Conservation (phyloP, 2,797 vertebrate genomes). For the Gadopsis marmoratus region DNA sequence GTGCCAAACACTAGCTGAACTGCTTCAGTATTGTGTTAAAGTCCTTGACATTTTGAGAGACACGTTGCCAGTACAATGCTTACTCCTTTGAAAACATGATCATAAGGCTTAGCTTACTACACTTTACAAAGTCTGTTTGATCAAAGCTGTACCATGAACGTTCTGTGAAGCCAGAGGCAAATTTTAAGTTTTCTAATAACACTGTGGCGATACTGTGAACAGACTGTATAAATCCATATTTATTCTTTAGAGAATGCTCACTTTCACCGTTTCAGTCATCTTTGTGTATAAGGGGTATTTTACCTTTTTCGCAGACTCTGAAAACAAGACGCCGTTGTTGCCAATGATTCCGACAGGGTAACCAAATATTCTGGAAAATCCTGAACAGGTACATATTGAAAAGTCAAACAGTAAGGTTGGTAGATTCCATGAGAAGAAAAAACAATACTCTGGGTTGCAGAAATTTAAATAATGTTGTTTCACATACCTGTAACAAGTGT, state of each 20-base stretch:
- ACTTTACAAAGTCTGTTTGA: constrained; percentile 5
- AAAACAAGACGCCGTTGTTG: constrained; percentile 98
- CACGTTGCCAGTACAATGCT: constrained; percentile 20
- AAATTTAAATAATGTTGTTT: constrained; percentile 4
- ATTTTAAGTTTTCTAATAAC: background rate
- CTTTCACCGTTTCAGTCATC: background rate
- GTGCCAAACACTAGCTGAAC: constrained; percentile 25
- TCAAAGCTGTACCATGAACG: background rate
- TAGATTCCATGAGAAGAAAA: background rate
- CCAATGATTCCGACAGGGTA: constrained; percentile 98
- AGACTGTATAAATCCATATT: background rate
- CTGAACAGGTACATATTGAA: constrained; percentile 72
- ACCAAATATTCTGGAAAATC: constrained; percentile 96
- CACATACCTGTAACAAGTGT: constrained; percentile 94
- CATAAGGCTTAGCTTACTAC: constrained; percentile 6
- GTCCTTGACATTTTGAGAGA: constrained; percentile 63
- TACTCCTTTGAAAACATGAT: constrained; percentile 20
- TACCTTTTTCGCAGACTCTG: constrained; percentile 98
- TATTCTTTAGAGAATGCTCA: background rate
- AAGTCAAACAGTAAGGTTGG: background rate
- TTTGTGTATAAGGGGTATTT: constrained; percentile 46
- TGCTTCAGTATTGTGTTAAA: constrained; percentile 30
- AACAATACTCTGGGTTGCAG: background rate
- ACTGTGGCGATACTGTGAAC: background rate
- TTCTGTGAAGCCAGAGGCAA: background rate